Conservation (phyloP, 2,113 vertebrate genomes). For the Pluvianellus socialis region DNA sequence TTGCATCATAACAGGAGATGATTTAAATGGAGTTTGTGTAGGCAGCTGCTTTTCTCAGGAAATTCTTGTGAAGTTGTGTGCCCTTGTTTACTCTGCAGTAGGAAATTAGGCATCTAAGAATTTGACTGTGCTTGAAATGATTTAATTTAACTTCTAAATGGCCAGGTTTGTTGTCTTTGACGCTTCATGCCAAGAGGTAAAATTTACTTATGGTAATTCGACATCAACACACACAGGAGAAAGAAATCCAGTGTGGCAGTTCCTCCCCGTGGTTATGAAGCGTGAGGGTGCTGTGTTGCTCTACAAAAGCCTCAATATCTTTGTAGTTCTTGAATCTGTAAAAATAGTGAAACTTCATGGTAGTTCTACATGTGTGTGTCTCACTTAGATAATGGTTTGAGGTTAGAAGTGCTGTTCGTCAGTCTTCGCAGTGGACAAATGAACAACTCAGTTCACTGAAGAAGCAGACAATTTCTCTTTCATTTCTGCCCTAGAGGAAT, state of each 20-base stretch:
- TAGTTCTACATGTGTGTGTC: background rate
- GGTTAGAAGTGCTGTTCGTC: background rate
- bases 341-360: background rate
- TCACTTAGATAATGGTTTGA: background rate
- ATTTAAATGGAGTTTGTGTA: conserved; percentile 18
- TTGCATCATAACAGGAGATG: background rate
- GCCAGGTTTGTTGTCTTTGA: background rate
- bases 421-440: background rate
- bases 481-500: background rate
- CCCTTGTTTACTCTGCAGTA: background rate
- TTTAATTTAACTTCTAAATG: background rate
- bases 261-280: background rate
- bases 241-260: no score
- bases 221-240: rapidly evolving
- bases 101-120: background rate
- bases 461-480: background rate
- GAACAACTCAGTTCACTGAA: background rate
- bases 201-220: background rate
- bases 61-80: conserved; percentile 13
- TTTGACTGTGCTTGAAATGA: background rate
- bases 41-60: conserved; percentile 28
- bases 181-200: background rate
- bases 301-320: background rate
- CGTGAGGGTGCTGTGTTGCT: background rate
- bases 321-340: background rate